Conservation (phyloP, 2,113 vertebrate genomes). For the Merops nubicus region DNA sequence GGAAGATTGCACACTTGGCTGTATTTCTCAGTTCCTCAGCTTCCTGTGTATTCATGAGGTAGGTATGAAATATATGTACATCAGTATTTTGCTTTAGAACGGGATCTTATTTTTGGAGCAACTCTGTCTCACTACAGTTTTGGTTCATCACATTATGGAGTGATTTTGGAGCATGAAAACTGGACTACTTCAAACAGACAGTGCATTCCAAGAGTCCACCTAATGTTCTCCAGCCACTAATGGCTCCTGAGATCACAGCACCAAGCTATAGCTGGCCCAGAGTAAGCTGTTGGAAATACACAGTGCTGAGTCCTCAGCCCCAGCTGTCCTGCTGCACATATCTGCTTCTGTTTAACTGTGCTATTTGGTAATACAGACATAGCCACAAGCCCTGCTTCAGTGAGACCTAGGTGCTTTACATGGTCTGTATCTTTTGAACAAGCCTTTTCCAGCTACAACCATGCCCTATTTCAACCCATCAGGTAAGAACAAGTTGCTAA, state of each 20-base stretch:
- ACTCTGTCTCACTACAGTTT: background rate
- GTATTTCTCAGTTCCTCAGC: accelerated
- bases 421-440: background rate
- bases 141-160: background rate
- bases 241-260: background rate
- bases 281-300: background rate
- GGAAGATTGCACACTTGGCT: background rate
- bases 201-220: background rate
- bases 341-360: background rate
- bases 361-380: background rate
- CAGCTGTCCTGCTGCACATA: background rate
- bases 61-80: background rate
- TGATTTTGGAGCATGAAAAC: background rate
- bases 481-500: background rate
- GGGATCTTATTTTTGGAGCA: background rate
- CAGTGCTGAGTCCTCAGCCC: background rate
- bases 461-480: background rate
- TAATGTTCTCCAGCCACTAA: background rate
- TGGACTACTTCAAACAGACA: background rate
- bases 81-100: background rate
- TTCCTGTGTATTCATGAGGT: background rate
- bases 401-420: background rate
- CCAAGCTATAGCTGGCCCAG: background rate
- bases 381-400: background rate
- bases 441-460: background rate